Evolutionary conservation across 2,113 vertebrate genomes (phyloP).

Genomic region (Tetraodon nigroviridis): DNA sequence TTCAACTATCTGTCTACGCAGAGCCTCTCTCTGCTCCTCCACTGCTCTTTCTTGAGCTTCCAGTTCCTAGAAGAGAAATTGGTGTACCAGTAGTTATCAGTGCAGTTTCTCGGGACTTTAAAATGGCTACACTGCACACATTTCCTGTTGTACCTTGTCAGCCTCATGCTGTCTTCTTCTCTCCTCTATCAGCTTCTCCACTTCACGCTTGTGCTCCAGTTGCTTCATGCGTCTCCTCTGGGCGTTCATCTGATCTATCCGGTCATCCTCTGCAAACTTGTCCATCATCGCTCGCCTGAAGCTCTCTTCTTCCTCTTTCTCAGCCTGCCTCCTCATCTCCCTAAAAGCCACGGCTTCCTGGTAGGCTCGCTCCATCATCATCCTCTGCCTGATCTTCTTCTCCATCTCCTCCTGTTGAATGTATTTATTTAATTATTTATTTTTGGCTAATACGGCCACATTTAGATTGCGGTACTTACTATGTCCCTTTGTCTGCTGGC

Average conservation of each 20-base stretch:
- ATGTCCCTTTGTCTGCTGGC: conserved; percentile 71
- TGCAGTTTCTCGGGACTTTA: not conserved
- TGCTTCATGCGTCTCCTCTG: conserved; percentile 87
- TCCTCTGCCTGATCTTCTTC: conserved; percentile 78
- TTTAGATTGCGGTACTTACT: conserved; percentile 72
- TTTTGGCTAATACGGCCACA: too few relatives aligned
- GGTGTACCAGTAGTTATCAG: conserved; percentile 1
- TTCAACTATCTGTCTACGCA: conserved; percentile 80
- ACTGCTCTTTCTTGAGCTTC: conserved; percentile 78
- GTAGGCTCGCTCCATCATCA: conserved; percentile 78
- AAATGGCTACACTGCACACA: not conserved
- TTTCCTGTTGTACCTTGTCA: conserved; percentile 73
- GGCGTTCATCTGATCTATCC: conserved; percentile 86
- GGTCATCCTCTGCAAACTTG: conserved; percentile 89
- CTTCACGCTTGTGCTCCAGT: conserved; percentile 81
- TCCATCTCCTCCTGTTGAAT: conserved; percentile 79
- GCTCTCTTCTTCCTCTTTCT: conserved; percentile 80
- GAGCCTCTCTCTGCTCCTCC: conserved; percentile 74
- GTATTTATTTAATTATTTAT: too few relatives aligned
- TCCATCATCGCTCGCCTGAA: conserved; percentile 79
- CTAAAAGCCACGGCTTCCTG: conserved; percentile 83
- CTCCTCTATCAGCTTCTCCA: conserved; percentile 83
- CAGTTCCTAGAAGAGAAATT: conserved; percentile 69
- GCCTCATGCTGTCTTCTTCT: conserved; percentile 73
- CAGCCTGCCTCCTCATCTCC: conserved; percentile 68